These are phyloP conservation scores for Agrotis puta DNA, from an alignment of 2,888 invertebrate genomes.

Conservation along the genomic window DNA sequence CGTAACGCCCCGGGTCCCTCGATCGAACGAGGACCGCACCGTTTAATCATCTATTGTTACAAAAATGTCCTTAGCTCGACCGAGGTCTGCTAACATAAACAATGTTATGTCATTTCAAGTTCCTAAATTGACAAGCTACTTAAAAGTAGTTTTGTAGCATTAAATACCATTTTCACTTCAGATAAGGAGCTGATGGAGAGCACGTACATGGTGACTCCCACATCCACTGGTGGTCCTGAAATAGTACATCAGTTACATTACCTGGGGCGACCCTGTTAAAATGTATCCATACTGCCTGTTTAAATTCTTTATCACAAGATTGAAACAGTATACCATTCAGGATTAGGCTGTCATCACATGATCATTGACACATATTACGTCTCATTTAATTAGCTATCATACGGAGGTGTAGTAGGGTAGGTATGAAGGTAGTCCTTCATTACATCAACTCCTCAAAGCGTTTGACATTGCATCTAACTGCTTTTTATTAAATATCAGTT, in stretches of 20 bases:
- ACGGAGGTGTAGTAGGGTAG: neutral
- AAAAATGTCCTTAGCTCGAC: slow-evolving; percentile 70
- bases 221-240: slow-evolving; percentile 95
- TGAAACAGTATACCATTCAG: neutral
- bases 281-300: slow-evolving; percentile 22
- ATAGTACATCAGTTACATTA: slow-evolving; percentile 80
- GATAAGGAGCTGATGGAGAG: slow-evolving; percentile 95
- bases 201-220: slow-evolving; percentile 96
- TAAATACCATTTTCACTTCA: slow-evolving; percentile 95
- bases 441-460: neutral
- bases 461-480: neutral
- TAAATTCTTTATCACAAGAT: slow-evolving; percentile 3
- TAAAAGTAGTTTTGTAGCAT: slow-evolving; percentile 77
- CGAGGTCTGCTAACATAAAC: slow-evolving; percentile 74
- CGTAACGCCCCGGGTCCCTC: slow-evolving; percentile 73
- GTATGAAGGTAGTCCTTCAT: slow-evolving; percentile 1
- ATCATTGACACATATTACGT: neutral
- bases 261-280: slow-evolving; percentile 57
- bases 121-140: slow-evolving; percentile 77
- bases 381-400: neutral
- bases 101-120: slow-evolving; percentile 62
- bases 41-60: slow-evolving; percentile 18
- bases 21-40: slow-evolving; percentile 70
- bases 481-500: too few species aligned
- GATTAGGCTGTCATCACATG: neutral